Evolutionary conservation across 1,140 invertebrate species (phyloP).

Genomic region (Drosophila ogumai): DNA sequence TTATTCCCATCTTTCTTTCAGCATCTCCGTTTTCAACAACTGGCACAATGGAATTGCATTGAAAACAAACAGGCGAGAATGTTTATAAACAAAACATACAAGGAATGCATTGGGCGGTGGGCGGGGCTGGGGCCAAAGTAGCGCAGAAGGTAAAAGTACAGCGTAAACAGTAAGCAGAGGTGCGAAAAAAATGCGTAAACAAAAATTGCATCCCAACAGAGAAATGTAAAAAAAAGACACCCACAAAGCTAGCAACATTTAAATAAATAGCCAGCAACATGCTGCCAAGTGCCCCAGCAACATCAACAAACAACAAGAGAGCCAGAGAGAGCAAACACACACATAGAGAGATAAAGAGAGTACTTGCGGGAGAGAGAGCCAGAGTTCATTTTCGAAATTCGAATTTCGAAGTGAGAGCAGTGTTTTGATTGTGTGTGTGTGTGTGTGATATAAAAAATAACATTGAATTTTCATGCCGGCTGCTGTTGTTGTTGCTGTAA

Average conservation of each 20-base stretch:
- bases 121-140: slow-evolving; percentile 14
- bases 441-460: slow-evolving; percentile 40
- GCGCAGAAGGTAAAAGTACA: slow-evolving; percentile 67
- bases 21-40: slow-evolving; percentile 56
- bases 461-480: slow-evolving; percentile 58
- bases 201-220: slow-evolving; percentile 40
- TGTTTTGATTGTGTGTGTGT: slow-evolving; percentile 5
- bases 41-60: slow-evolving; percentile 66
- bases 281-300: slow-evolving; percentile 26
- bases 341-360: not conserved
- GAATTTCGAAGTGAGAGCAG: slow-evolving; percentile 46
- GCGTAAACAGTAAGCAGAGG: slow-evolving; percentile 62
- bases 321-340: slow-evolving; percentile 8
- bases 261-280: slow-evolving; percentile 46
- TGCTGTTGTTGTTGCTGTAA: slow-evolving; percentile 51
- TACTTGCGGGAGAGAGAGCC: not conserved
- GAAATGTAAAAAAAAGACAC: not conserved
- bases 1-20: slow-evolving; percentile 6
- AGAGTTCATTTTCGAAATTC: slow-evolving; percentile 70
- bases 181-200: slow-evolving; percentile 75
- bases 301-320: slow-evolving; percentile 18
- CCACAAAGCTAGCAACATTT: slow-evolving; percentile 33
- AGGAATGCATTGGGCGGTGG: slow-evolving; percentile 29
- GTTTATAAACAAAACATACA: slow-evolving; percentile 78
- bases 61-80: slow-evolving; percentile 73